Evolutionary conservation across 2,888 invertebrate genomes (phyloP).

Genomic region (Lasioglossum calceatum): DNA sequence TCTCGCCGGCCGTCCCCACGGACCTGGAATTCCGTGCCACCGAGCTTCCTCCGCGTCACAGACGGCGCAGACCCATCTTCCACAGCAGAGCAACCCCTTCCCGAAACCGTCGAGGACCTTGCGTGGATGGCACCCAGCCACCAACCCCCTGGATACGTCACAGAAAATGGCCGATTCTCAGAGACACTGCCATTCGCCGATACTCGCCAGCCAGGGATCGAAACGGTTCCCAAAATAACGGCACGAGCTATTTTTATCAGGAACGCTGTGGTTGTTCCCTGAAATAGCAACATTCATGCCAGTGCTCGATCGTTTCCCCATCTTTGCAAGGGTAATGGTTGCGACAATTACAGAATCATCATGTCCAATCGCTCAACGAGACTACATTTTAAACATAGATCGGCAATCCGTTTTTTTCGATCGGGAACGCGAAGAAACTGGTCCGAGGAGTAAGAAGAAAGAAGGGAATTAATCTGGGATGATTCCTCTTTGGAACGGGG

Average conservation of each 20-base stretch:
- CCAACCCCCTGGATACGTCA: slow-evolving; percentile 13
- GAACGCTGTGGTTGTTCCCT: no score
- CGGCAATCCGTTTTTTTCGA: neutral
- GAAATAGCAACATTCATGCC: no score
- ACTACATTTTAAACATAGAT: neutral
- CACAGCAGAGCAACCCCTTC: slow-evolving; percentile 63
- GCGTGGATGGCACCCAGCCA: slow-evolving; percentile 37
- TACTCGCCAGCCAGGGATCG: neutral
- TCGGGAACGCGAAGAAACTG: neutral
- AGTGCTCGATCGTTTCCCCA: no score
- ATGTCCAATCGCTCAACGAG: no score
- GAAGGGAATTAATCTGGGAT: slow-evolving; percentile 23
- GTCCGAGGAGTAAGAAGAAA: neutral
- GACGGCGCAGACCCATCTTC: slow-evolving; percentile 50
- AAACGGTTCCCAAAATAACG: neutral
- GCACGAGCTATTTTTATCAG: no score
- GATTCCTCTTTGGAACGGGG: slow-evolving; percentile 7
- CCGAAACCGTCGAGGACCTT: slow-evolving; percentile 61
- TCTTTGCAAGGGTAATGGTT: no score
- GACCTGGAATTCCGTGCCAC: slow-evolving; percentile 79
- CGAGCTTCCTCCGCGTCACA: slow-evolving; percentile 71
- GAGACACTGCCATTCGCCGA: neutral
- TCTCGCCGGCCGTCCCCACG: slow-evolving; percentile 76
- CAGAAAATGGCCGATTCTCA: slow-evolving; percentile 64
- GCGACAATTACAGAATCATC: no score